A percentile compares a stretch with the other conserved stretches of the same genome.
Evolutionary conservation across 2,113 vertebrate genomes (phyloP).

Genomic region (Penelope pileata): DNA sequence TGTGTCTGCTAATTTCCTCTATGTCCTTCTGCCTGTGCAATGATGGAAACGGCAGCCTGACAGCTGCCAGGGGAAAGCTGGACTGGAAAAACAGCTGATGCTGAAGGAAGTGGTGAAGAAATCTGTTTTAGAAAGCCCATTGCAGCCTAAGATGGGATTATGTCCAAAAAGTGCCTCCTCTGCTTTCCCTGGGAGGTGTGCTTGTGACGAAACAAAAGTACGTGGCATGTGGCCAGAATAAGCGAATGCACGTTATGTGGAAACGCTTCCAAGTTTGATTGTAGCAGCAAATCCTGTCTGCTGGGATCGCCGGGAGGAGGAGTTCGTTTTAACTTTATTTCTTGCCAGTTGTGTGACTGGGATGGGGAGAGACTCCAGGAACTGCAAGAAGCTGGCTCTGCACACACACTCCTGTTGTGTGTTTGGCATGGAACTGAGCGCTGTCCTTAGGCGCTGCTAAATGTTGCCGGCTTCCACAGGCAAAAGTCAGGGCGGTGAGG

Average conservation of each 20-base stretch:
- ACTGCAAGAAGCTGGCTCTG: neutral
- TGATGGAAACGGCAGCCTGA: neutral
- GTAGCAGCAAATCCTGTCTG: neutral
- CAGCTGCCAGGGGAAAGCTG: neutral
- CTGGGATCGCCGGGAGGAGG: neutral
- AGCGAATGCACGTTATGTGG: neutral
- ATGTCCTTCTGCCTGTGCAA: neutral
- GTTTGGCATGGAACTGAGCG: neutral
- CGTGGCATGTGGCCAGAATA: neutral
- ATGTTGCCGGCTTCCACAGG: neutral
- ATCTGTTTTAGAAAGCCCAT: neutral
- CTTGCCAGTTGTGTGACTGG: neutral
- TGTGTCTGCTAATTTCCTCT: neutral
- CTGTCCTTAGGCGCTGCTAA: neutral
- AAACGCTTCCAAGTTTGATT: neutral
- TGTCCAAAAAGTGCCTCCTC: neutral
- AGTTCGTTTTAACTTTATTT: neutral
- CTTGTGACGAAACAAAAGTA: neutral
- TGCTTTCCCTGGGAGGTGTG: neutral
- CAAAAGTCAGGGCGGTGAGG: neutral
- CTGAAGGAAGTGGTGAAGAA: neutral
- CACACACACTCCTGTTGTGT: neutral
- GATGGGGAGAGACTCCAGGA: too few relatives aligned
- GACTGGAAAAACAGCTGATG: neutral
- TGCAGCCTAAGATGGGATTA: neutral